Percentiles rank a stretch among this genome's conserved stretches.
Conservation (phyloP, 2,113 vertebrate species). For the Xyrauchen texanus region DNA sequence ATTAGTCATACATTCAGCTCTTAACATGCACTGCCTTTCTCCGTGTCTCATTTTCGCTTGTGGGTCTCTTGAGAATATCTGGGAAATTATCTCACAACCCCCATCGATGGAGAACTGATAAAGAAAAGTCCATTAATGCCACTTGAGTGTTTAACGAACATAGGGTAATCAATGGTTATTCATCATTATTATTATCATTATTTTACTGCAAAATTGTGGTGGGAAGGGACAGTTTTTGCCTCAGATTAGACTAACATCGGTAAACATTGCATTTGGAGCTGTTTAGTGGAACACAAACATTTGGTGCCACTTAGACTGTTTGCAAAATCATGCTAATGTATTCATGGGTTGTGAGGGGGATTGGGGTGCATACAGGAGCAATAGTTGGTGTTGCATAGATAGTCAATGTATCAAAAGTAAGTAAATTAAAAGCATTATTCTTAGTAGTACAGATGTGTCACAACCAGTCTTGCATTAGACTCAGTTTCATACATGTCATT, state of each 20-base stretch:
- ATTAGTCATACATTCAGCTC: conserved; percentile 59
- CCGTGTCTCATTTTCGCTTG: conserved; percentile 40
- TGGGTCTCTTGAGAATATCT: conserved; percentile 52
- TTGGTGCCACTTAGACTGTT: not conserved
- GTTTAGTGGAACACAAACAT: conserved; percentile 2
- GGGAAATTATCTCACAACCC: conserved; percentile 50
- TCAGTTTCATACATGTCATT: not conserved
- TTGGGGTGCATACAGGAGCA: not conserved
- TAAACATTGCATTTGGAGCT: not conserved
- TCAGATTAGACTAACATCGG: conserved; percentile 2
- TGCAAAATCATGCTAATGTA: not conserved
- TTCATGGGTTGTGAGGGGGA: conserved; percentile 8
- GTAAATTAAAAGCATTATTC: not conserved
- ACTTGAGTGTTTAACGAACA: conserved; percentile 38
- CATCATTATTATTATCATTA: not conserved
- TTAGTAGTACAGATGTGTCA: not conserved
- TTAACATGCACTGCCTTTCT: conserved; percentile 50
- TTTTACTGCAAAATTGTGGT: conserved; percentile 8
- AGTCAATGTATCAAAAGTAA: not conserved
- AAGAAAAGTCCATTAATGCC: conserved; percentile 56
- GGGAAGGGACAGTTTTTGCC: conserved; percentile 25
- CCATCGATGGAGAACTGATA: conserved; percentile 43
- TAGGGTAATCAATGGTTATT: conserved; percentile 34
- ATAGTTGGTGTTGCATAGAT: too few relatives aligned
- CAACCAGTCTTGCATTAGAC: not conserved